Conservation (phyloP, 2,113 vertebrate genomes). For the Harpagus bidentatus region DNA sequence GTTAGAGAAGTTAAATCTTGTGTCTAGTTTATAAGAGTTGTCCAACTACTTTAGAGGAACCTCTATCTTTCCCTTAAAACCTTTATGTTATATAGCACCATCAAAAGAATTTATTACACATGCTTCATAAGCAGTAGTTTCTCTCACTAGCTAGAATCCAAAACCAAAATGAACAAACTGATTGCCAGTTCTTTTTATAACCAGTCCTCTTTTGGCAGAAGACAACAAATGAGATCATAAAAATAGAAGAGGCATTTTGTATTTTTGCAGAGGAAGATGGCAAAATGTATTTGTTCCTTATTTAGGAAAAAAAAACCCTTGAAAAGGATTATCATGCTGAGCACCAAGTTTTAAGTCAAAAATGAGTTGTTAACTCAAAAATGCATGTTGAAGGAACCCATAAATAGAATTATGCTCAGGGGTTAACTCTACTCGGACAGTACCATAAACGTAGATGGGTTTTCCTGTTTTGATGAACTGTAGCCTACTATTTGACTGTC, state of each 20-base stretch:
- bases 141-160: neutral
- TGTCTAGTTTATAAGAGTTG: neutral
- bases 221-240: neutral
- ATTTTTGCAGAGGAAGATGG: neutral
- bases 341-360: neutral
- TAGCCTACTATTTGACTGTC: neutral
- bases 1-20: neutral
- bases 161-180: neutral
- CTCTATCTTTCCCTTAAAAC: neutral
- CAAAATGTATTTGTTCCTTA: neutral
- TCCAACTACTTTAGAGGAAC: neutral
- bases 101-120: neutral
- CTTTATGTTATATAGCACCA: neutral
- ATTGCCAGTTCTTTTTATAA: neutral
- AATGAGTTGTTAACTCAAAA: neutral
- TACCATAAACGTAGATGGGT: fast-evolving
- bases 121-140: neutral
- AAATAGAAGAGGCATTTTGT: neutral
- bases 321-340: neutral
- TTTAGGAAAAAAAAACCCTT: neutral
- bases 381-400: fast-evolving
- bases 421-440: neutral
- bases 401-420: neutral
- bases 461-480: neutral
- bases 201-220: neutral